Evolutionary conservation across 2,113 vertebrate species (phyloP), one percentile per base, ranked within the genome.

Genomic region (Proteles cristata): DNA sequence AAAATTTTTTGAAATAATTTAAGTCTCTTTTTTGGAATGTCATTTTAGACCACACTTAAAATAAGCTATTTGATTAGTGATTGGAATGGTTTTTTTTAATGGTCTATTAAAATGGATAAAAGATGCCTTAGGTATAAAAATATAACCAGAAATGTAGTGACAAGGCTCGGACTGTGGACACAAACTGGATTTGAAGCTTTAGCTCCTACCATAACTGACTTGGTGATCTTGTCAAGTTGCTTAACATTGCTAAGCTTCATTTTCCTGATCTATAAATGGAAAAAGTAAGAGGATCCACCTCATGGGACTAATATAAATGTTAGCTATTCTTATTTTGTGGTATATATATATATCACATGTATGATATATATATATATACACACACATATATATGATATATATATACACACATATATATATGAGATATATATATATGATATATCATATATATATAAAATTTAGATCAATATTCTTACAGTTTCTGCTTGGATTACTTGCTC

Each of bases 1-100:
- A 63, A 45, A 33, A 0, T 43, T 43, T 61, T 61, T 82, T 35
- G 25, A 50, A 92, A 90, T 26, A 77, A 35, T 89, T 23, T 69
- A 79, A 76, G 55, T 79, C 10, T 97, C 55, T 79, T 79, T 63
- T 93, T 14, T 61, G 77, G 25, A 91, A 26, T 69, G 33, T 76
- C 68, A 21, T 93, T 10, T 90, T 96, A 74, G 58, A 39, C 80
- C 25, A 77, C 48, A 28, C 63, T 96, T 92, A 35, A 96, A 96
- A 80, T 92, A 39, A 86, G 28, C 66, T 73, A 11, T 92, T 96
- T 73, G 33, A 81, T 92, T 81, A 90, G 43, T 73, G 21, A 66
- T 71, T 65, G 90, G 33, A 94, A 53, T 74, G 43, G 39, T 50
- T 92, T 84, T 66, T 55, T 92, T 94, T 80, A 68, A 28, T n/a